Conservation (phyloP, 2,888 invertebrate species). For the Hybos culiciformis region DNA sequence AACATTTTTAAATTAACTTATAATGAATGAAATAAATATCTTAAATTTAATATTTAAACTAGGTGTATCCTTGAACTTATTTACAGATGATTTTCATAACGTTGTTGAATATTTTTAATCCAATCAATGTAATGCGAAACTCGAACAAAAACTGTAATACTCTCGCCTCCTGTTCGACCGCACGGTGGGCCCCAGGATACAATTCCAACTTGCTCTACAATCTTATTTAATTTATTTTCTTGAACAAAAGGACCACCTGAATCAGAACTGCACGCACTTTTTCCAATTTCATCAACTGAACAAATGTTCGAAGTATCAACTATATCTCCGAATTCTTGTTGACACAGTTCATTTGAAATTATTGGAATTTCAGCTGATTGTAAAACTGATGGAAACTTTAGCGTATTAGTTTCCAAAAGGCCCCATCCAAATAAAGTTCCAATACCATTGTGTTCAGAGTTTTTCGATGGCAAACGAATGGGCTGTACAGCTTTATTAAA, state of each 20-base stretch:
- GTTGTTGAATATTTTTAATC: constrained; percentile 9
- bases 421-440: constrained; percentile 8
- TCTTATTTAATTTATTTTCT: background rate
- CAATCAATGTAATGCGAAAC: constrained; percentile 26
- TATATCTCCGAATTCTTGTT: background rate
- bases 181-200: constrained; percentile 32
- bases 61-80: too few relatives aligned
- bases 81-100: background rate
- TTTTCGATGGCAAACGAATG: constrained; percentile 4
- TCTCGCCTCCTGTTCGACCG: constrained; percentile 18
- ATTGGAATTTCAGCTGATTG: constrained; percentile 10
- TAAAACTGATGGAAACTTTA: constrained; percentile 4
- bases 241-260: constrained; percentile 9
- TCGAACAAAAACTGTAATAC: constrained; percentile 26
- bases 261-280: constrained; percentile 6
- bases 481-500: constrained; percentile 6
- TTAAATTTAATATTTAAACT: too few relatives aligned
- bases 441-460: background rate
- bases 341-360: constrained; percentile 3
- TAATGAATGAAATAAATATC: too few relatives aligned
- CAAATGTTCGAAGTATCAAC: constrained; percentile 7
- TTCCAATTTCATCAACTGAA: constrained; percentile 1
- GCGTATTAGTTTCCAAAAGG: background rate
- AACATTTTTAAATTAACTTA: too few relatives aligned
- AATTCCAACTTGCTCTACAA: constrained; percentile 23